Base-by-base conservation (phyloP, 2,113 vertebrate genomes). In the Siniperca knerii region DNA sequence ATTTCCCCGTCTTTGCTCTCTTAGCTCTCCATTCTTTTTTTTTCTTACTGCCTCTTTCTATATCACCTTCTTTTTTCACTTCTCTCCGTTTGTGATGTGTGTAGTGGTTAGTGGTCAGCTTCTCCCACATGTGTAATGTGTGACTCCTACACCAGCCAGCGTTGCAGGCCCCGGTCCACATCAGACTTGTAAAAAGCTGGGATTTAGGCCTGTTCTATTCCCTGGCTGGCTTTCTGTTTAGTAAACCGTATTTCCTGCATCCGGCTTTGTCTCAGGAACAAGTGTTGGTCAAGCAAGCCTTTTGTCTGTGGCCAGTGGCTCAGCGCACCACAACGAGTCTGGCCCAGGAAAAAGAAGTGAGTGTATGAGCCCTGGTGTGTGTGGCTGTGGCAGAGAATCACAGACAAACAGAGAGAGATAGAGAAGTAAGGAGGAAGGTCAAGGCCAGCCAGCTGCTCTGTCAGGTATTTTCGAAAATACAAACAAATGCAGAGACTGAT, bases 251-350 rank as follows among this genome's bases (percentile, higher is more conserved):
- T 95, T 96, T 96, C 94, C 95, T 96, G 91, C 92, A 96, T 90
- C 86, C 91, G 83, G 92, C 95, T 97, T 96, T 97, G 95, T 97
- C 96, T 96, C 73, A 86, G 70, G 94, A 96, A 94, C 94, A 96
- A 96, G 94, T 95, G 92, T 94, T 96, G 96, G 96, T 97, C 96
- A 97, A 96, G 96, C 95, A 97, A 95, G 92, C 91, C 96, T 89
- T 97, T 97, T 96, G 95, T 97, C 94, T 95, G 94, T 87, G 95
- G 94, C 95, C 95, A 95, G 90, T 96, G 94, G 93, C 93, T 97
- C 95, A 92, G 94, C 87, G 75, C 85, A 85, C 91, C 94, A 93
- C 93, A 93, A 93, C 94, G 87, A 93, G 92, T 92, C 93, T 96
- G 88, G 92, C 92, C 82, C 75, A 61, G 93, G 93, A 95, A 93